Evolutionary conservation across 2,797 vertebrate species (phyloP), one percentile per base, ranked within the genome.

Genomic region (Myotis pilosus): DNA sequence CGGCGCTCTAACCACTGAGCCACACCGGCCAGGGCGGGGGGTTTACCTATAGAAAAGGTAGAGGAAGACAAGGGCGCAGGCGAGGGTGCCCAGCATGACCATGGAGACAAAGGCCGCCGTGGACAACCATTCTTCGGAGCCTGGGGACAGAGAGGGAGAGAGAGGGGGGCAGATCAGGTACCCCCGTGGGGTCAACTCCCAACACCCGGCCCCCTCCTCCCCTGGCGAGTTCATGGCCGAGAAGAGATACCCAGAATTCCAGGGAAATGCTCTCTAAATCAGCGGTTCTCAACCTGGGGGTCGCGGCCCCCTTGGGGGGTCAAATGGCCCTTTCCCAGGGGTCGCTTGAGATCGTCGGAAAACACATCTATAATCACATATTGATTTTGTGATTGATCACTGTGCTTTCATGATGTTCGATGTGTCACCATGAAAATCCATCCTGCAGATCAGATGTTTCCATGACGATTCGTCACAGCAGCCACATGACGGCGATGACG

Each of bases 171-270:
- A 3, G 2, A 2, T 47, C 20, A 10, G 19, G 6, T 1, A 9
- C 20, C 3, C 12, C 9, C 38, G 0, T 1, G 3, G 1, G 17
- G 7, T 1, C 6, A 23, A 7, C 0, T 0, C 0, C 2, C 62
- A 4, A 0, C 2, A 2, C 47, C 1, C 0, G 0, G 30, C 69
- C 25, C 1, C 69, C 13, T 47, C 0, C 1, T 0, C 1, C 30
- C 30, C 30, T 4, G 4, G 8, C 22, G 0, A 0, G 7, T 2
- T 19, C 49, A 0, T 0, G 0, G 51, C 11, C 0, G 0, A 2
- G 33, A 9, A 53, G 0, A 8, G 1, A 6, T 0, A 9, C 8
- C 41, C 55, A n/a, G 79, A 13, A 5, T 22, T 2, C 49, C 3
- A 6, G 23, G 2, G 22, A 1, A 4, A 28, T 17, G 6, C 4